A percentile compares a stretch with the other conserved stretches of the same genome.
These are phyloP conservation scores for Lochmaea crataegi DNA, from an alignment of 2,888 invertebrate genomes.

Conservation along the genomic window DNA sequence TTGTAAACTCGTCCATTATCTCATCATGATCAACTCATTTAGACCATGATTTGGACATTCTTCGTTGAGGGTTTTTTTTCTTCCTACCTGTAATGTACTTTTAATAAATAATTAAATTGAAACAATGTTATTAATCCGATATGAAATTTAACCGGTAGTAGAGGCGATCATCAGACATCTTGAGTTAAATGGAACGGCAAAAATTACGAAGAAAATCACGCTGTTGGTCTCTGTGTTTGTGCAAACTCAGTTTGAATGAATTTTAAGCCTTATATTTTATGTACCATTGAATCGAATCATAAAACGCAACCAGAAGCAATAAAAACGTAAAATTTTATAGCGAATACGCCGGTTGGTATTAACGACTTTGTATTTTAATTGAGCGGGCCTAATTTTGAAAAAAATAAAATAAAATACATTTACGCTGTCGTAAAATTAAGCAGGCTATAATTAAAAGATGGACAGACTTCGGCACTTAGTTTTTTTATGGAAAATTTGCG, in stretches of 20 bases:
- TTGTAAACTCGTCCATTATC: conserved; percentile 56
- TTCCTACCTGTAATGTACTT: conserved; percentile 21
- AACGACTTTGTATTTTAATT: conserved; percentile 32
- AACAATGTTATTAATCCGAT: conserved; percentile 38
- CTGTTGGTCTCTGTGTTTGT: background rate
- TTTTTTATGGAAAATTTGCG: background rate
- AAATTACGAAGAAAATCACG: no score
- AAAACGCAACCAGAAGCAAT: conserved; percentile 22
- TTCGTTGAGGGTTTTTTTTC: conserved; percentile 37
- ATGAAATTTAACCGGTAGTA: conserved; percentile 41
- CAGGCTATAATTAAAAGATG: background rate
- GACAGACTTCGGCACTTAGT: background rate
- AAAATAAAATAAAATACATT: background rate
- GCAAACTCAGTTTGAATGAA: background rate
- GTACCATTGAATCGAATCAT: conserved; percentile 7
- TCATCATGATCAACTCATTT: conserved; percentile 59
- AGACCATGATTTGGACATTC: conserved; percentile 56
- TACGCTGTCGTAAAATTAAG: background rate
- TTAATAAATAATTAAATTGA: conserved; percentile 49
- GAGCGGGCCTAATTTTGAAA: conserved; percentile 5
- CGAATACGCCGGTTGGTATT: conserved; percentile 18
- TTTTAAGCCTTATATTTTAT: background rate
- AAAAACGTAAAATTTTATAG: conserved; percentile 26
- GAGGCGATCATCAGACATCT: conserved; percentile 21
- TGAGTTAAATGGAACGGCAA: no score